A percentile compares a stretch with the other conserved stretches of the same genome.
Evolutionary conservation across 2,888 invertebrate species (phyloP).

Genomic region (Netelia inedita): DNA sequence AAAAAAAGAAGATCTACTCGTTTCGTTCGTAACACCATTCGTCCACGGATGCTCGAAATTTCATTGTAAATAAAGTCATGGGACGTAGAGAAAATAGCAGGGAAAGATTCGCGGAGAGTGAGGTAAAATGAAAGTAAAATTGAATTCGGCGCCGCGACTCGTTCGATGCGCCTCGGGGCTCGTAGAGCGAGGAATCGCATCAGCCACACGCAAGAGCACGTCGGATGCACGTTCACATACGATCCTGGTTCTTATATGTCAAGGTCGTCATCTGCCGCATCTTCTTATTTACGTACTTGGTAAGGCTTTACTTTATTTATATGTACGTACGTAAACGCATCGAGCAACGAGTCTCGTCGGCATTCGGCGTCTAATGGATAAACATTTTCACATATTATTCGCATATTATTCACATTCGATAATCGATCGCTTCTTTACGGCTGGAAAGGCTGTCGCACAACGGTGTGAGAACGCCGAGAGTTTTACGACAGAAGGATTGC

Average conservation of each 20-base stretch:
- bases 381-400: slow-evolving; percentile 47
- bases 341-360: slow-evolving; percentile 39
- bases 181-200: slow-evolving; percentile 20
- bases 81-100: neutral
- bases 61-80: neutral
- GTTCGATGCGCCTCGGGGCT: slow-evolving; percentile 60
- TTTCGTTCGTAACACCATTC: too few relatives aligned
- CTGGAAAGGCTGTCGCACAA: neutral
- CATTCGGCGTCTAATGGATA: slow-evolving; percentile 42
- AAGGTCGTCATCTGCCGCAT: slow-evolving; percentile 78
- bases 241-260: slow-evolving; percentile 75
- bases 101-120: slow-evolving; percentile 11
- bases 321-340: slow-evolving; percentile 15
- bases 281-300: slow-evolving; percentile 71
- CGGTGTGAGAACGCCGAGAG: neutral
- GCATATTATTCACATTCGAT: slow-evolving; percentile 60
- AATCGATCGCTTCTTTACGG: slow-evolving; percentile 53
- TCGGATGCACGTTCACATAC: slow-evolving; percentile 54
- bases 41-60: too few relatives aligned
- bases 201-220: slow-evolving; percentile 33
- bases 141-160: slow-evolving; percentile 71
- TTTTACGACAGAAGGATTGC: slow-evolving; percentile 20
- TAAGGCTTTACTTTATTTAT: slow-evolving; percentile 63
- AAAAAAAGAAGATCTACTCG: too few relatives aligned
- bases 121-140: slow-evolving; percentile 68